Conservation (phyloP, 2,113 vertebrate species). For the Caranx ignobilis region DNA sequence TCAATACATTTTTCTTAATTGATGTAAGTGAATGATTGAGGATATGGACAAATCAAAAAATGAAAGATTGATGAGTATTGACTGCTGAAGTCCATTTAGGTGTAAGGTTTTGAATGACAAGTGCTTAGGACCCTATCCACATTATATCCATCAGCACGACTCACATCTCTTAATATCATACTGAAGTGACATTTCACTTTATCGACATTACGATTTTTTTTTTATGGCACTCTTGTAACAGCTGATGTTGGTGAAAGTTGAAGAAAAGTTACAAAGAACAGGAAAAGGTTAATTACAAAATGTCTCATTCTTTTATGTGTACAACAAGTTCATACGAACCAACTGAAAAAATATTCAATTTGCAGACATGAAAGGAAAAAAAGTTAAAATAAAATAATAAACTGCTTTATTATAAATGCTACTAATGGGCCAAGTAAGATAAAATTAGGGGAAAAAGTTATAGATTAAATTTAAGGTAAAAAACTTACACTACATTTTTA, state of each 20-base stretch:
- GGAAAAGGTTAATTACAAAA: not conserved
- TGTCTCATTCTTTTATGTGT: not conserved
- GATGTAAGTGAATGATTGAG: slow-evolving; percentile 15
- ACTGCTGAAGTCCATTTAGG: slow-evolving; percentile 42
- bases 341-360: not conserved
- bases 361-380: not conserved
- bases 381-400: not conserved
- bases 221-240: not conserved
- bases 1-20: slow-evolving; percentile 30
- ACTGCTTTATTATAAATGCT: not conserved
- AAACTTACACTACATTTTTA: not conserved
- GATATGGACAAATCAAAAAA: slow-evolving; percentile 14
- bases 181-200: slow-evolving; percentile 10
- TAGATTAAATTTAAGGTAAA: not conserved
- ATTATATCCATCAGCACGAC: not conserved
- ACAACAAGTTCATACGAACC: not conserved
- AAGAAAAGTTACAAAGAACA: not conserved
- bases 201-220: not conserved
- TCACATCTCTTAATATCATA: slow-evolving; percentile 21
- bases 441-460: not conserved
- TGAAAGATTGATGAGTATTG: slow-evolving; percentile 56
- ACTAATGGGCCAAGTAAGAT: not conserved
- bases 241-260: not conserved
- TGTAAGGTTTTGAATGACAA: slow-evolving; percentile 35
- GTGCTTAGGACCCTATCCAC: slow-evolving; percentile 20